These are phyloP conservation scores for Eueremaeus valkanovi DNA, from an alignment of 2,888 invertebrate species.

Conservation along the genomic window DNA sequence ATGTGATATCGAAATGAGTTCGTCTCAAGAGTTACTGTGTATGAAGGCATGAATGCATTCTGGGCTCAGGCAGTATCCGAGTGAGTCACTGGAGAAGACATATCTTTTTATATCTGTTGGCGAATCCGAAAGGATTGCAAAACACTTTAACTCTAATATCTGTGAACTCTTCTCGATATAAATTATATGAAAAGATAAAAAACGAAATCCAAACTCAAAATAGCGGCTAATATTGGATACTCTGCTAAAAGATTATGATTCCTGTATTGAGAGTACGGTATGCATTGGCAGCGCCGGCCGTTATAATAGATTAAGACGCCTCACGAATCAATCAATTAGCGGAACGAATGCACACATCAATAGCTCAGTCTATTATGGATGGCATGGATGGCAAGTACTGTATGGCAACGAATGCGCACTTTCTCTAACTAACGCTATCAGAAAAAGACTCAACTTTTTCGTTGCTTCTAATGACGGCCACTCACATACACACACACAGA, in stretches of 20 bases:
- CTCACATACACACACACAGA: neutral
- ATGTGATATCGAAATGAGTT: neutral
- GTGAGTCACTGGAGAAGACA: neutral
- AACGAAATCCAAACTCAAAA: too few species aligned
- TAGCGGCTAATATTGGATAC: too few species aligned
- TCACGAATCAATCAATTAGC: slow-evolving; percentile 28
- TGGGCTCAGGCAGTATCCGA: too few species aligned
- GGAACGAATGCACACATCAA: neutral
- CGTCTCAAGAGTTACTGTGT: too few species aligned
- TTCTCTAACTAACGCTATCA: neutral
- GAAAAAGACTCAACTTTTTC: slow-evolving; percentile 5
- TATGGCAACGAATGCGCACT: neutral
- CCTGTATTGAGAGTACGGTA: neutral
- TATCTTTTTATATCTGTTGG: neutral
- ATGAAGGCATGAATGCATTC: too few species aligned
- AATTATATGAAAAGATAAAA: neutral
- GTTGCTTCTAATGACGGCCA: slow-evolving; percentile 21
- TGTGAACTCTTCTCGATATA: neutral
- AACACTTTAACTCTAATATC: slow-evolving; percentile 7
- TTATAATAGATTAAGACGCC: slow-evolving; percentile 27
- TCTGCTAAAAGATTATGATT: neutral
- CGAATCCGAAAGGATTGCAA: neutral
- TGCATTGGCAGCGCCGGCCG: neutral
- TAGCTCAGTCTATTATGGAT: neutral
- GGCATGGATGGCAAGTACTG: too few species aligned